Conservation (phyloP, 2,888 invertebrate species). For the Stenotaenia linearis region DNA sequence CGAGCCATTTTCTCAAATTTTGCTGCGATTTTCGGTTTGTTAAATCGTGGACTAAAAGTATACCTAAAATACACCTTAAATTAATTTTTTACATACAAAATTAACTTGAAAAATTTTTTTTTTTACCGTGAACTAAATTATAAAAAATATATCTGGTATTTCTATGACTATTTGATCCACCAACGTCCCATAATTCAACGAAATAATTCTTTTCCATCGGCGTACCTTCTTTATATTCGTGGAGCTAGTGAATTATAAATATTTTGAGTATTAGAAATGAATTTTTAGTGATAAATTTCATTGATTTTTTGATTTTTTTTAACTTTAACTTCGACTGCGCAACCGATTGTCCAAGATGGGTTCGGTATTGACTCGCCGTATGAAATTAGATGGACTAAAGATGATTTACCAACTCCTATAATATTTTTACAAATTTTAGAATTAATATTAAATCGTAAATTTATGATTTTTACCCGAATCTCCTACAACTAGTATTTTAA, state of each 20-base stretch:
- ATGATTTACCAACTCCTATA: conserved; percentile 93
- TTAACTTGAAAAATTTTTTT: too few relatives aligned
- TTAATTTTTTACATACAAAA: too few relatives aligned
- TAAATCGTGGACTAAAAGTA: conserved; percentile 93
- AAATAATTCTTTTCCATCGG: conserved; percentile 84
- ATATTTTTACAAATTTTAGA: conserved; percentile 37
- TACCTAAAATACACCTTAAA: too few relatives aligned
- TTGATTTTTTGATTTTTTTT: too few relatives aligned
- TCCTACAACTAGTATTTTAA: conserved; percentile 83
- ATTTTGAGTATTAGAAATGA: too few relatives aligned
- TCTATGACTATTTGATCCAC: conserved; percentile 87
- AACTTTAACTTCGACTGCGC: conserved; percentile 84
- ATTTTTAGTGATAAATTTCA: too few relatives aligned
- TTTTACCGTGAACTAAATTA: conserved; percentile 53
- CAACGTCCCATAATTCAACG: conserved; percentile 95
- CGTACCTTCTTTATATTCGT: conserved; percentile 90
- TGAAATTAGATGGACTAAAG: conserved; percentile 83
- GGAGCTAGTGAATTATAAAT: conserved; percentile 52
- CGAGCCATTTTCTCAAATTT: conserved; percentile 87
- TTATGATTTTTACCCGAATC: conserved; percentile 64
- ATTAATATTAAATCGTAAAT: too few relatives aligned
- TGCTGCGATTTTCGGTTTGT: conserved; percentile 93
- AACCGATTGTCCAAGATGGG: conserved; percentile 94
- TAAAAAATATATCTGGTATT: conserved; percentile 93
- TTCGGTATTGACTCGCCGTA: conserved; percentile 76